Evolutionary conservation across 2,797 vertebrate species (phyloP).

Genomic region (Sternotherus odoratus): DNA sequence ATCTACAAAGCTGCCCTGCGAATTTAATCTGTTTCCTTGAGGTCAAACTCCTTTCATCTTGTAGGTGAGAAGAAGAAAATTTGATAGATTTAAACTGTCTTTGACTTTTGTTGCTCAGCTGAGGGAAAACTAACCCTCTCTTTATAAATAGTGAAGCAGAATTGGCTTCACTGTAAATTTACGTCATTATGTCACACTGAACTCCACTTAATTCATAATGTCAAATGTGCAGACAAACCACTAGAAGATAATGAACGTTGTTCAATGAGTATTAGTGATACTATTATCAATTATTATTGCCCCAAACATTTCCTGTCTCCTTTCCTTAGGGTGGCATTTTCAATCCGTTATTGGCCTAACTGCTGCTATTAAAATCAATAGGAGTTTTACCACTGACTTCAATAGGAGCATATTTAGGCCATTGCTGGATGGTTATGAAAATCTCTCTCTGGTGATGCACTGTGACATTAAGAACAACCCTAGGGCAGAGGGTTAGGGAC

Average conservation of each 20-base stretch:
- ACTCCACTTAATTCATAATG: constrained; percentile 36
- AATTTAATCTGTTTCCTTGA: constrained; percentile 47
- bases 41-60: constrained; percentile 64
- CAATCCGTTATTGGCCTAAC: neutral
- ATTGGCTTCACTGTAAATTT: constrained; percentile 52
- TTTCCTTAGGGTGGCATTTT: neutral
- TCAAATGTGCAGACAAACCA: constrained; percentile 8
- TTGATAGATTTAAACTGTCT: constrained; percentile 55
- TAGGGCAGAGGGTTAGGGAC: neutral
- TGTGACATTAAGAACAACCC: neutral
- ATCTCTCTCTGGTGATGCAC: neutral
- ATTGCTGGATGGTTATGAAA: neutral
- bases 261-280: neutral
- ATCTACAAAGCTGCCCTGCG: constrained; percentile 49
- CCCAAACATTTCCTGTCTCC: neutral
- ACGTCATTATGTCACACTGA: constrained; percentile 36
- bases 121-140: constrained; percentile 13
- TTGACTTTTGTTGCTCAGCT: constrained; percentile 65
- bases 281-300: neutral
- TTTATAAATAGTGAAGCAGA: constrained; percentile 18
- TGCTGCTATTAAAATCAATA: neutral
- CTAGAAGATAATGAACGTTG: neutral
- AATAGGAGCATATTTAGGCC: neutral
- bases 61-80: constrained; percentile 56
- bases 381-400: neutral